A percentile compares a stretch with the other conserved stretches of the same genome.
Conservation (phyloP, 2,888 invertebrate genomes). For the Trissoscelio sp. region DNA sequence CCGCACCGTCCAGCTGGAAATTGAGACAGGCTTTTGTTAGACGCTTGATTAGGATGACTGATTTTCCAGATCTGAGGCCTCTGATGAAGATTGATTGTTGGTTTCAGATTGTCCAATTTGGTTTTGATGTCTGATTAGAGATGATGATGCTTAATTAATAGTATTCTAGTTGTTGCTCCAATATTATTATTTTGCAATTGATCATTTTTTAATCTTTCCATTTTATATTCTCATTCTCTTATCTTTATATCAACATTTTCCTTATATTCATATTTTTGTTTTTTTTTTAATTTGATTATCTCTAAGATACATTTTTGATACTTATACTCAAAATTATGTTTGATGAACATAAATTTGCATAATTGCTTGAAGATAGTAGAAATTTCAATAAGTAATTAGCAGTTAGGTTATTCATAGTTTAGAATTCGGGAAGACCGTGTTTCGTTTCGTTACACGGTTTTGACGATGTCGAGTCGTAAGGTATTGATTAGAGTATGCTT, state of each 20-base stretch:
- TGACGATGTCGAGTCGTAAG: neutral
- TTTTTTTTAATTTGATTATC: too few relatives aligned
- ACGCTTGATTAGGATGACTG: constrained; percentile 33
- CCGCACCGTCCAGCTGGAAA: constrained; percentile 41
- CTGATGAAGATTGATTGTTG: constrained; percentile 23
- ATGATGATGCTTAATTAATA: neutral
- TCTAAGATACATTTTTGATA: too few relatives aligned
- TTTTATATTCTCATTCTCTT: too few relatives aligned
- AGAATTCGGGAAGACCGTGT: neutral
- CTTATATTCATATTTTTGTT: too few relatives aligned
- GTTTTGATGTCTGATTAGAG: constrained; percentile 10
- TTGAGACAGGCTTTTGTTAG: constrained; percentile 28
- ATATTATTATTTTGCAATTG: too few relatives aligned
- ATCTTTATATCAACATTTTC: too few relatives aligned
- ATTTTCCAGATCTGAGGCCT: constrained; percentile 12
- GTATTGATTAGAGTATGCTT: constrained; percentile 30
- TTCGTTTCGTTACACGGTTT: neutral
- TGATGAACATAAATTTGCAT: too few relatives aligned
- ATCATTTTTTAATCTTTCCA: too few relatives aligned
- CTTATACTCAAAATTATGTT: too few relatives aligned
- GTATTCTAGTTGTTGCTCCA: neutral
- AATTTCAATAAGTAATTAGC: too few relatives aligned
- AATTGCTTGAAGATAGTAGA: too few relatives aligned
- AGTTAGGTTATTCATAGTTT: too few relatives aligned
- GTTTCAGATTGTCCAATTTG: constrained; percentile 10